Conservation (phyloP, 2,888 invertebrate species). For the Eupeodes latifasciatus region DNA sequence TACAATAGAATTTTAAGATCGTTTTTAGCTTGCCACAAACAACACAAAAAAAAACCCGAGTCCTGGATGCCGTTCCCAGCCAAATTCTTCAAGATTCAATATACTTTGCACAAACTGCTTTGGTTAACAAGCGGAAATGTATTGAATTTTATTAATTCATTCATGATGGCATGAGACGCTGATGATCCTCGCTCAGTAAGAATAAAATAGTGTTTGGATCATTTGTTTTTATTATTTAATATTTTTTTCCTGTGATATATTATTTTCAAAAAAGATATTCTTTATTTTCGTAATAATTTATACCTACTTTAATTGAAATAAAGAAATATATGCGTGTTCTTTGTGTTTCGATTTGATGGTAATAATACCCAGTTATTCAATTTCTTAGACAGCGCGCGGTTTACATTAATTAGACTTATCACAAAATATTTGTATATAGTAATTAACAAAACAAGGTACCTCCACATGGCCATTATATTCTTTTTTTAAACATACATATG, state of each 20-base stretch:
- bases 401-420: too few species aligned
- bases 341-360: too few species aligned
- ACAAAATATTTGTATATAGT: too few species aligned
- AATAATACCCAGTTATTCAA: too few species aligned
- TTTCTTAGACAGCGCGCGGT: too few species aligned
- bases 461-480: too few species aligned
- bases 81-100: constrained; percentile 48
- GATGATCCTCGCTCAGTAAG: constrained; percentile 47
- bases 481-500: too few species aligned
- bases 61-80: constrained; percentile 66
- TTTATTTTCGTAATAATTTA: neutral
- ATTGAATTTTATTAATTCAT: constrained; percentile 60
- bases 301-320: neutral
- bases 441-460: too few species aligned
- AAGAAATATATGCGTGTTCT: too few species aligned
- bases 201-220: constrained; percentile 50
- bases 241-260: constrained; percentile 10
- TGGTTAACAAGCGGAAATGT: constrained; percentile 68
- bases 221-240: neutral
- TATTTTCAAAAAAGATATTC: constrained; percentile 43
- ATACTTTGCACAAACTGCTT: constrained; percentile 59
- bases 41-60: neutral
- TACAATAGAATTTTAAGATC: constrained; percentile 38
- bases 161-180: constrained; percentile 33
- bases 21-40: constrained; percentile 19